Evolutionary conservation across 2,888 invertebrate species (phyloP).

Genomic region (Aethes cnicana): DNA sequence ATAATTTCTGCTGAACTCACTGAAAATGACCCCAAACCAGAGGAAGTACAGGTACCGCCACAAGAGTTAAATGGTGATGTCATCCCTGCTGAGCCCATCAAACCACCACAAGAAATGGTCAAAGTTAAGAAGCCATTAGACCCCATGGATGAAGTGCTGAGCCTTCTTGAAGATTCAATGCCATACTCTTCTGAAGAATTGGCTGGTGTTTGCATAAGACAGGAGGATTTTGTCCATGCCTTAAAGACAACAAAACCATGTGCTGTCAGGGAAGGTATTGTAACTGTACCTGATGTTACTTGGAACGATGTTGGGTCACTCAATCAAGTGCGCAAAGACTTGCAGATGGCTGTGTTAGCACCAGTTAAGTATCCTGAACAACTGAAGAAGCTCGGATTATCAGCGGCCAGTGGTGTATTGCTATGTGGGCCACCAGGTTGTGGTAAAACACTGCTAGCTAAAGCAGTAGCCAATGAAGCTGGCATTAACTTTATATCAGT

Average conservation of each 20-base stretch:
- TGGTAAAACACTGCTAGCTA: constrained; percentile 97
- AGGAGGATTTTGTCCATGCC: constrained; percentile 90
- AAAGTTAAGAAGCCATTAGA: constrained; percentile 41
- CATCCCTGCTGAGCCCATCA: constrained; percentile 41
- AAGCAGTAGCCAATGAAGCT: constrained; percentile 99
- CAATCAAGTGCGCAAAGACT: constrained; percentile 91
- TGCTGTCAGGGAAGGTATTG: constrained; percentile 97
- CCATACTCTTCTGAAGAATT: constrained; percentile 85
- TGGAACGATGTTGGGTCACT: constrained; percentile 99
- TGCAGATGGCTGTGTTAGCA: constrained; percentile 95
- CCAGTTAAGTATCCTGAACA: constrained; percentile 94
- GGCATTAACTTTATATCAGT: constrained; percentile 99
- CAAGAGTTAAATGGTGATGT: constrained; percentile 43
- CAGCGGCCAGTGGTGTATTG: constrained; percentile 93
- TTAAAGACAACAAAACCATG: constrained; percentile 94
- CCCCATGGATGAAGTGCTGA: constrained; percentile 79
- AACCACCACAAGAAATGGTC: constrained; percentile 9
- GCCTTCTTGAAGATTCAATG: constrained; percentile 85
- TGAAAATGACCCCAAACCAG: constrained; percentile 35
- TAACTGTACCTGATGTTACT: constrained; percentile 97
- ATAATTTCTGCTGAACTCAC: too few relatives aligned
- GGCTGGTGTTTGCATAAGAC: constrained; percentile 84
- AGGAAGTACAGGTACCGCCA: constrained; percentile 35
- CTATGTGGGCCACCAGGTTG: constrained; percentile 98
- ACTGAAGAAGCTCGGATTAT: constrained; percentile 89